These are phyloP conservation scores for Apamea sordens DNA, from an alignment of 2,888 invertebrate species.

Conservation along the genomic window DNA sequence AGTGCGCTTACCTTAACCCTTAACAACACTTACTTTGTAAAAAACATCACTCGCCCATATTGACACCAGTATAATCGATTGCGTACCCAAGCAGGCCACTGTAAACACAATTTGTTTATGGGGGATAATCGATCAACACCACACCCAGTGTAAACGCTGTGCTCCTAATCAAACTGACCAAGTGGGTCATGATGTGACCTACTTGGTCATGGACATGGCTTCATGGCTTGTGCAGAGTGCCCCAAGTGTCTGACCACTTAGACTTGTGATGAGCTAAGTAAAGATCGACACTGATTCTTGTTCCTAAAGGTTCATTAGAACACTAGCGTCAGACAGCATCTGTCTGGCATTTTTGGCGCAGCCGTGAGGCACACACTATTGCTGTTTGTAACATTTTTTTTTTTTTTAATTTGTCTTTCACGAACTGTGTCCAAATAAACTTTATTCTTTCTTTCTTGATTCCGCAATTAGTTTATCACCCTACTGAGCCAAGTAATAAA, in stretches of 20 bases:
- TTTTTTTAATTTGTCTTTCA: no score
- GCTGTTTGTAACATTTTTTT: no score
- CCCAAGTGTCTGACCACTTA: neutral
- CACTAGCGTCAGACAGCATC: no score
- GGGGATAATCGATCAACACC: conserved; percentile 13
- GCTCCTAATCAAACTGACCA: neutral
- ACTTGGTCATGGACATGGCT: neutral
- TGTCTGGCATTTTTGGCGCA: no score
- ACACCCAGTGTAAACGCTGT: conserved; percentile 4
- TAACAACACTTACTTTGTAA: neutral
- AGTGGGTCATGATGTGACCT: neutral
- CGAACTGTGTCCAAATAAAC: no score
- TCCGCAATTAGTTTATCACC: neutral
- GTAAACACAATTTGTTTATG: conserved; percentile 24
- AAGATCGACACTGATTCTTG: no score
- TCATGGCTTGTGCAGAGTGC: neutral
- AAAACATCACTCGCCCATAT: neutral
- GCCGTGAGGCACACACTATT: no score
- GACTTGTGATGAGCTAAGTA: no score
- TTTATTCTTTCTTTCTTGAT: neutral
- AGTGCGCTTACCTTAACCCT: neutral
- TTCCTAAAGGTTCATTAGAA: no score
- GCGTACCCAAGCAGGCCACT: neutral
- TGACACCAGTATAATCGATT: conserved; percentile 8
- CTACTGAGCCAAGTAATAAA: neutral